Conservation (phyloP, 2,113 vertebrate genomes). For the Scomber scombrus region DNA sequence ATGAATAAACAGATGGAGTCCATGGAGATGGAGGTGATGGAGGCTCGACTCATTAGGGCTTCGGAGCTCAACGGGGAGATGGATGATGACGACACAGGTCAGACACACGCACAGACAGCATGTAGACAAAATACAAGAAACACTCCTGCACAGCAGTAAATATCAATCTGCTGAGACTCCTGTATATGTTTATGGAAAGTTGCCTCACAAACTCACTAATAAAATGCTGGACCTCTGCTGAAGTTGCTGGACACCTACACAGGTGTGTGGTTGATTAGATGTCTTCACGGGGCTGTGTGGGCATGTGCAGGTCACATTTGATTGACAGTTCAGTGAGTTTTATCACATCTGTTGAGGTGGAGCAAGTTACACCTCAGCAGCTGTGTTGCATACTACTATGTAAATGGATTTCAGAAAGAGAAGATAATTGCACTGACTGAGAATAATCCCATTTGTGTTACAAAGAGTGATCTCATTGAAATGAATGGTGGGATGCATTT, state of each 20-base stretch:
- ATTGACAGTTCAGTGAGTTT: neutral
- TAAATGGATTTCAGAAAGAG: neutral
- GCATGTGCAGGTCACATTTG: neutral
- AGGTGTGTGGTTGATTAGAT: neutral
- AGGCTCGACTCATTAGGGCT: constrained; percentile 94
- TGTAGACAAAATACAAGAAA: neutral
- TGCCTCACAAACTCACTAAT: neutral
- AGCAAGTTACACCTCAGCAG: neutral
- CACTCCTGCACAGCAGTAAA: neutral
- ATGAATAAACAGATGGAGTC: constrained; percentile 96
- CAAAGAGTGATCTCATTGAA: too few relatives aligned
- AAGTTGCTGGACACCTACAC: constrained; percentile 4
- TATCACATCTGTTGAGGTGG: neutral
- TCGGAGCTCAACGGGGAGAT: constrained; percentile 95
- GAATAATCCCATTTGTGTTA: too few relatives aligned
- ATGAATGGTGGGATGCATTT: too few relatives aligned
- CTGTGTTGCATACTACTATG: neutral
- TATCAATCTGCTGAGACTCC: too few relatives aligned
- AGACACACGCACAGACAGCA: constrained; percentile 16
- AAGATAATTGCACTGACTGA: neutral
- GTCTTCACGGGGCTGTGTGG: neutral
- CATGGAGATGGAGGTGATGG: constrained; percentile 99
- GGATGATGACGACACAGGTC: constrained; percentile 93
- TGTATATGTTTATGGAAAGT: neutral
- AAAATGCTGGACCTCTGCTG: neutral